phyloP scores from a whole-genome alignment of 30 jellyfish, hydroid and myxozoan genomes.

The Pelagia noctiluca region DNA sequence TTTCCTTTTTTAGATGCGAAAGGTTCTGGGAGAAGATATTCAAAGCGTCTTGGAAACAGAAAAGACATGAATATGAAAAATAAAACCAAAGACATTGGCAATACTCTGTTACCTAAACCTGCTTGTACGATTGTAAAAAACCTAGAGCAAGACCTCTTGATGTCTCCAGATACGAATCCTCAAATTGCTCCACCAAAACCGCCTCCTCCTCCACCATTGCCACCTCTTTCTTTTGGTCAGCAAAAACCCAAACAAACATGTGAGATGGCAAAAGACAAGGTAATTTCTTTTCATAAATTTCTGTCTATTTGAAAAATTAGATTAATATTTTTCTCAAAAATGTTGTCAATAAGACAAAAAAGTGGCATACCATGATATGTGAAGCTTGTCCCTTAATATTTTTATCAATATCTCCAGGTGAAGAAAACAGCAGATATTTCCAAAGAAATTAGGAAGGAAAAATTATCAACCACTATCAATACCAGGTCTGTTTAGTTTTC shows the following conservation, averaged over 20 bases:
- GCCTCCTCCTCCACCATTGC: constrained; percentile 74
- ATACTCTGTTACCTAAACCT: background rate
- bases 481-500: too few species aligned
- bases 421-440: too few species aligned
- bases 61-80: constrained; percentile 10
- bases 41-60: constrained; percentile 67
- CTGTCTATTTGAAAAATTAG: background rate
- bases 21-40: constrained; percentile 86
- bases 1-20: constrained; percentile 73
- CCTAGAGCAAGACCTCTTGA: background rate
- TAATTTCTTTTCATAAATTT: background rate
- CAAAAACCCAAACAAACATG: background rate
- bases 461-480: too few species aligned
- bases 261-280: background rate
- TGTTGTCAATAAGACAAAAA: too few species aligned
- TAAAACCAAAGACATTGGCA: background rate
- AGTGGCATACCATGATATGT: too few species aligned
- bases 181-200: constrained; percentile 39
- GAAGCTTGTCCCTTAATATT: too few species aligned
- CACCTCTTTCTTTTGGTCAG: constrained; percentile 66
- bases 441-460: background rate
- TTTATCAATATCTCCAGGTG: too few species aligned
- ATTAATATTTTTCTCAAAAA: too few species aligned
- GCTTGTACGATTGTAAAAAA: constrained; percentile 14
- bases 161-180: constrained; percentile 25